Percentiles rank a stretch among this genome's conserved stretches.
Conservation (phyloP, 1,140 invertebrate species). For the Calliphora vicina region DNA sequence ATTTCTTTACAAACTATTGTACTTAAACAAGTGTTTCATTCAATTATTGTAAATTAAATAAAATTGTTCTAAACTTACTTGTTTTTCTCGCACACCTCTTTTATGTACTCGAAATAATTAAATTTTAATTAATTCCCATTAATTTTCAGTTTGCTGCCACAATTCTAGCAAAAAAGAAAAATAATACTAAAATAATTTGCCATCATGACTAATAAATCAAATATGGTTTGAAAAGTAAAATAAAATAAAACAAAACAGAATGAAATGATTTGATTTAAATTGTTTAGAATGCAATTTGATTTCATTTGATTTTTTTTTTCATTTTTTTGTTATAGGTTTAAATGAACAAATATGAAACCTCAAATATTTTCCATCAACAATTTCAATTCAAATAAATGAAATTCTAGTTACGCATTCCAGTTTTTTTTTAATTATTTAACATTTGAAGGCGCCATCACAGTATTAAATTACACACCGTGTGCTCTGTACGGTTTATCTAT, state of each 20-base stretch:
- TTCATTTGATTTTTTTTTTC: background rate
- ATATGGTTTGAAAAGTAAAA: background rate
- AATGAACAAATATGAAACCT: background rate
- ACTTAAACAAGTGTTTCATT: background rate
- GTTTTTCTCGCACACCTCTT: too few species aligned
- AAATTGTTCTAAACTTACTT: too few species aligned
- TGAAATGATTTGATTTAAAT: background rate
- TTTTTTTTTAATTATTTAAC: background rate
- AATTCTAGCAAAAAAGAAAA: background rate
- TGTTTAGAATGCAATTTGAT: slow-evolving; percentile 8
- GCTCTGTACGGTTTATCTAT: too few species aligned
- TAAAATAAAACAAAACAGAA: background rate
- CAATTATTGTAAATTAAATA: too few species aligned
- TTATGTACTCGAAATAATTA: background rate
- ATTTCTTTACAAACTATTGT: background rate
- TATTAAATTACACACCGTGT: background rate
- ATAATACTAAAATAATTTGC: background rate
- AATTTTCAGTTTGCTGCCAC: background rate
- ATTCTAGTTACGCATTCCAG: slow-evolving; percentile 5
- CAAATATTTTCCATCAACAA: background rate
- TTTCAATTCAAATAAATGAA: background rate
- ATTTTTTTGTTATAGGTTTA: background rate
- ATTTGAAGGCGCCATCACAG: background rate
- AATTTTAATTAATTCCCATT: background rate
- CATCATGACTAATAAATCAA: slow-evolving; percentile 9